These are phyloP conservation scores for Elaphurus davidianus DNA, from an alignment of 2,113 vertebrate genomes.

Conservation along the genomic window DNA sequence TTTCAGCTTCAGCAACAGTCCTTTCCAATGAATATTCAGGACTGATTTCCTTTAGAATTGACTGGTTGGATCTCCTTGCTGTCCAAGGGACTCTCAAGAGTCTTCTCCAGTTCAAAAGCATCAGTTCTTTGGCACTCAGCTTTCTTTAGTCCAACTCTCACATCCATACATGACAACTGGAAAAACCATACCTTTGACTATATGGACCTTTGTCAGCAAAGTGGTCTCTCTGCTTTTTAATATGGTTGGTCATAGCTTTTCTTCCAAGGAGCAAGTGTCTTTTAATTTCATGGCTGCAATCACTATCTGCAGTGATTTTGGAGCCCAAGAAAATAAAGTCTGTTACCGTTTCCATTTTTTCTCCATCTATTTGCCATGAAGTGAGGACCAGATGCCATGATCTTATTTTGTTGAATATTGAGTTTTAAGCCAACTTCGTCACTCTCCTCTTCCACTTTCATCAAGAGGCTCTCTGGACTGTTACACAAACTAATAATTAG, in stretches of 20 bases:
- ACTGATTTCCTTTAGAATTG: not conserved
- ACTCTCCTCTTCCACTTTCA: not conserved
- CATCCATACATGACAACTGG: not conserved
- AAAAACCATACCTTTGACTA: not conserved
- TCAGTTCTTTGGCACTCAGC: rapidly evolving
- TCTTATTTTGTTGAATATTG: not conserved
- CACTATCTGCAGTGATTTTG: not conserved
- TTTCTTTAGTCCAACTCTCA: not conserved
- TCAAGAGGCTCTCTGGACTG: not conserved
- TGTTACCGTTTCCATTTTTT: not conserved
- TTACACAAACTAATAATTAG: not conserved
- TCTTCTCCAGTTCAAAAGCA: not conserved
- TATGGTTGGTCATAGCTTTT: not conserved
- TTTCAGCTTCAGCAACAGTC: not conserved
- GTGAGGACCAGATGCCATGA: not conserved
- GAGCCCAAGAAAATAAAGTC: not conserved
- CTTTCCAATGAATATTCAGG: not conserved
- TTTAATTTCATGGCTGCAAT: not conserved
- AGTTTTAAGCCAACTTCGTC: not conserved
- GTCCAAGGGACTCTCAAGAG: not conserved
- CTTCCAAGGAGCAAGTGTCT: not conserved
- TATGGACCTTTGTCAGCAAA: not conserved
- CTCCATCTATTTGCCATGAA: not conserved
- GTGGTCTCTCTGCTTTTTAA: not conserved
- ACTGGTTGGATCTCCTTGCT: not conserved